Evolutionary conservation across 2,888 invertebrate species (phyloP).

Genomic region (Cistogaster globosa): DNA sequence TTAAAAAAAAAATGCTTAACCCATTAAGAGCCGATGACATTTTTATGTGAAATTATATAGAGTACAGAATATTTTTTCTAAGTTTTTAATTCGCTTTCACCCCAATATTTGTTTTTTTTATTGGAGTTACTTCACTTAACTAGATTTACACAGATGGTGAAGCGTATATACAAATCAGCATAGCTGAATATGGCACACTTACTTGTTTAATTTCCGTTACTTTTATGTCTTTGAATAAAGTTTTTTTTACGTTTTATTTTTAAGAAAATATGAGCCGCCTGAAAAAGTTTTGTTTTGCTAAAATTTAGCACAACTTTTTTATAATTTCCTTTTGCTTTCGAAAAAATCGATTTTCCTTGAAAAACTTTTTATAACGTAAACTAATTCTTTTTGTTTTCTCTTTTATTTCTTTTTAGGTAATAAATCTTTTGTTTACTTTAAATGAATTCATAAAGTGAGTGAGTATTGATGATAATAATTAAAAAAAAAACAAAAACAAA

Average conservation of each 20-base stretch:
- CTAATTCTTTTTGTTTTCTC: slow-evolving; percentile 29
- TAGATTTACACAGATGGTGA: no score
- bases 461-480: slow-evolving; percentile 23
- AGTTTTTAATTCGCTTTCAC: no score
- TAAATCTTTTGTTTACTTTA: slow-evolving; percentile 60
- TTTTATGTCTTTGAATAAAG: no score
- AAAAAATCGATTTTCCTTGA: slow-evolving; percentile 61
- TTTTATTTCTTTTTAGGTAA: slow-evolving; percentile 62
- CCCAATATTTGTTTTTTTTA: no score
- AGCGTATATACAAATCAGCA: no score
- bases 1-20: no score
- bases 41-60: no score
- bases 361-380: slow-evolving; percentile 38
- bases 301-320: slow-evolving; percentile 4
- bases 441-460: slow-evolving; percentile 50
- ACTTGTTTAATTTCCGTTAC: background rate
- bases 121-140: no score
- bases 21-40: no score
- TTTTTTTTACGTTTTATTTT: background rate
- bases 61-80: no score
- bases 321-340: slow-evolving; percentile 10
- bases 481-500: background rate
- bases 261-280: background rate
- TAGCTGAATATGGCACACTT: no score
- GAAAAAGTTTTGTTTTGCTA: slow-evolving; percentile 4